Percentiles rank a stretch among this genome's conserved stretches.
Conservation (phyloP, 2,888 invertebrate species). For the Mythimna albipuncta region DNA sequence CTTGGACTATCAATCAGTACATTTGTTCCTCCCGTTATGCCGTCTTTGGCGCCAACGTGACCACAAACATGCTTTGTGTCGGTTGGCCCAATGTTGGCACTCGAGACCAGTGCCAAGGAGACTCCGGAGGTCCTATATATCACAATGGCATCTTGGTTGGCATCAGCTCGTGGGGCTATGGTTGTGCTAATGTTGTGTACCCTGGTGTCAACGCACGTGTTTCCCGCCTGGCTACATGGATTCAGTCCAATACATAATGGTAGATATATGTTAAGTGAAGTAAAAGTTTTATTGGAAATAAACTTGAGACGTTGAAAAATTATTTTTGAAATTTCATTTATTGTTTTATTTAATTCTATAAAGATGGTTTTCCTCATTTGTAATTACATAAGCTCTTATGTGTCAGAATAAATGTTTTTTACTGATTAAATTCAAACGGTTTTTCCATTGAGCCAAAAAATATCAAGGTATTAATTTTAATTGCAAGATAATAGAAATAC, state of each 20-base stretch:
- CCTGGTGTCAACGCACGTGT: slow-evolving; percentile 75
- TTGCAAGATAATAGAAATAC: slow-evolving; percentile 37
- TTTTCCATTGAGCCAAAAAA: slow-evolving; percentile 34
- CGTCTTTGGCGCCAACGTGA: slow-evolving; percentile 59
- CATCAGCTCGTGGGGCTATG: slow-evolving; percentile 68
- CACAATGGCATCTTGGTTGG: slow-evolving; percentile 72
- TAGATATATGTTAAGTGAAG: neutral
- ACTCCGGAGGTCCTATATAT: slow-evolving; percentile 75
- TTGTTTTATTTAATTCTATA: neutral
- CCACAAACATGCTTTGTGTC: slow-evolving; percentile 76
- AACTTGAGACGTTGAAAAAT: neutral
- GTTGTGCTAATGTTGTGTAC: slow-evolving; percentile 64
- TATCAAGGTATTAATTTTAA: slow-evolving; percentile 44
- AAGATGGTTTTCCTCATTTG: slow-evolving; percentile 1
- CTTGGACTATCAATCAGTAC: slow-evolving; percentile 71
- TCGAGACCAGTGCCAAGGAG: slow-evolving; percentile 76
- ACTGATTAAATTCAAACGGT: slow-evolving; percentile 25
- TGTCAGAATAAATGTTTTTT: neutral
- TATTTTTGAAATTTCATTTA: neutral
- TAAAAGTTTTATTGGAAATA: neutral
- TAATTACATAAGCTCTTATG: slow-evolving; percentile 2
- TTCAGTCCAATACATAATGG: slow-evolving; percentile 64
- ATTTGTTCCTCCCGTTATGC: slow-evolving; percentile 60
- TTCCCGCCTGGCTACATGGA: slow-evolving; percentile 71
- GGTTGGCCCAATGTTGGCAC: slow-evolving; percentile 75